A percentile compares a stretch with the other conserved stretches of the same genome.
phyloP scores from a whole-genome alignment of 2,888 invertebrate genomes.

The Podabrus alpinus region DNA sequence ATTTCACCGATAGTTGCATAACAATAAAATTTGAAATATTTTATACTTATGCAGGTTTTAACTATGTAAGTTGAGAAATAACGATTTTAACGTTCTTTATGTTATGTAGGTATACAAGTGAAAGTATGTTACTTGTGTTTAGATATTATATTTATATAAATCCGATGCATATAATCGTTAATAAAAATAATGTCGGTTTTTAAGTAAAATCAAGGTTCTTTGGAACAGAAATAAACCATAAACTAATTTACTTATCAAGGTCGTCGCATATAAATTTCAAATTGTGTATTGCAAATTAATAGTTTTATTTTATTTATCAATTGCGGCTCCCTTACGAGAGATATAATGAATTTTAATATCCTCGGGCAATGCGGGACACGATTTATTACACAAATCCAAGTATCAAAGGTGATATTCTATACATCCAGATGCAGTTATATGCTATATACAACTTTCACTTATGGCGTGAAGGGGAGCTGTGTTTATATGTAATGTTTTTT shows the following conservation, averaged over 20 bases:
- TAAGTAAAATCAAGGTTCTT: slow-evolving; percentile 10
- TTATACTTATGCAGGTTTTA: slow-evolving; percentile 7
- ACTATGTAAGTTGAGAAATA: slow-evolving; percentile 14
- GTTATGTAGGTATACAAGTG: slow-evolving; percentile 14
- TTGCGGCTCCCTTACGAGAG: background rate
- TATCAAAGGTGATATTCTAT: slow-evolving; percentile 13
- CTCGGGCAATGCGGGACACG: background rate
- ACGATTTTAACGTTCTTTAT: slow-evolving; percentile 16
- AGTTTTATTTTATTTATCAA: slow-evolving; percentile 2
- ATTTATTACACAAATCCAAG: slow-evolving; percentile 15
- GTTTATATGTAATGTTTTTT: background rate
- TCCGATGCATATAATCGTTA: background rate
- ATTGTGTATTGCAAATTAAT: background rate
- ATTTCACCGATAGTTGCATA: background rate
- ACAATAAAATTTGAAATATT: slow-evolving; percentile 11
- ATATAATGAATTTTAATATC: background rate
- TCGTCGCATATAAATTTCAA: background rate
- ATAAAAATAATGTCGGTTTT: background rate
- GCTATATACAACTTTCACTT: slow-evolving; percentile 24
- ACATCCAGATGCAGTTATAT: slow-evolving; percentile 5
- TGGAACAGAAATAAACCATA: background rate
- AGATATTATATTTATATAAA: slow-evolving; percentile 2
- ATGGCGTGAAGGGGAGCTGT: slow-evolving; percentile 13
- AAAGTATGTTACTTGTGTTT: slow-evolving; percentile 16
- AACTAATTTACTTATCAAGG: background rate